These are phyloP conservation scores for Mungos mungo DNA, from an alignment of 2,113 vertebrate genomes.

Conservation along the genomic window DNA sequence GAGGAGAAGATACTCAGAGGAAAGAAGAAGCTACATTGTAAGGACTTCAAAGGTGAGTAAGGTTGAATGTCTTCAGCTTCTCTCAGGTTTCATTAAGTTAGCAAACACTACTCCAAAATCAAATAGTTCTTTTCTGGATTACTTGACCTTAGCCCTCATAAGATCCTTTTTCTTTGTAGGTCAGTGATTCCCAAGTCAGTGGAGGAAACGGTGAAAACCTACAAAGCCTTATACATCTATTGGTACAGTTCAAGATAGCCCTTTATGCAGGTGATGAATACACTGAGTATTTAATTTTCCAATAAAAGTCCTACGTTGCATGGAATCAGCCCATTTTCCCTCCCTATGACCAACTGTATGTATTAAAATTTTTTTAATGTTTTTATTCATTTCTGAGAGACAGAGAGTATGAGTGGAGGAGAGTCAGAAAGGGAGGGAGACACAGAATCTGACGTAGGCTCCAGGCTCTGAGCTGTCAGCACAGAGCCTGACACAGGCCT, in stretches of 20 bases:
- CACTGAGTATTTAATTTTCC: neutral
- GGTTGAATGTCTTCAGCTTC: neutral
- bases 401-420: too few relatives aligned
- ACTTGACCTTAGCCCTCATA: neutral
- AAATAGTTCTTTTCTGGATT: neutral
- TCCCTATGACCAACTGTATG: neutral
- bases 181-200: neutral
- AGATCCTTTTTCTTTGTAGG: neutral
- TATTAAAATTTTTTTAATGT: neutral
- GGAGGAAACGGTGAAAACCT: neutral
- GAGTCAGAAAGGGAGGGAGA: too few relatives aligned
- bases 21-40: neutral
- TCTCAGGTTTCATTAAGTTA: neutral
- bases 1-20: neutral
- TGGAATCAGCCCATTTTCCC: neutral
- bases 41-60: neutral
- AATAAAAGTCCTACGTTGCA: neutral
- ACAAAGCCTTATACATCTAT: neutral
- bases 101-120: neutral
- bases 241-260: neutral
- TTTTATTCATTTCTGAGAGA: too few relatives aligned
- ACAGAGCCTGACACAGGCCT: too few relatives aligned
- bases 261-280: neutral
- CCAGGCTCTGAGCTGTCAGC: too few relatives aligned
- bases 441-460: too few relatives aligned